Conservation (phyloP, 2,888 invertebrate species). For the Drosophila suboccidentalis region DNA sequence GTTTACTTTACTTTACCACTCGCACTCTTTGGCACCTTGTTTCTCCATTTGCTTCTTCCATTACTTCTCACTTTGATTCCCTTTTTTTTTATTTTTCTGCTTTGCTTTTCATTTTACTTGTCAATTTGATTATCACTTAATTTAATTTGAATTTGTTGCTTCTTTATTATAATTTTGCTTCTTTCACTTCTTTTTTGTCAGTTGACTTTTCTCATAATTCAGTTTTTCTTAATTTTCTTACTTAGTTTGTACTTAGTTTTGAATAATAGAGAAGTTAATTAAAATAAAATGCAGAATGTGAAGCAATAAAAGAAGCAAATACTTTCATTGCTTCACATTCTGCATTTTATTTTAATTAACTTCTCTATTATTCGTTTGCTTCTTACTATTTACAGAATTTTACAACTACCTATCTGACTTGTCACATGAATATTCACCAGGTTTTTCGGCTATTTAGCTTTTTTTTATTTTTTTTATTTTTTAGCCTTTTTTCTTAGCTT, state of each 20-base stretch:
- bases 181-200: neutral
- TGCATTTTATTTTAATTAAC: neutral
- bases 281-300: no score
- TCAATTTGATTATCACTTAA: no score
- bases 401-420: no score
- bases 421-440: no score
- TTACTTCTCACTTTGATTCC: neutral
- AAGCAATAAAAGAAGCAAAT: no score
- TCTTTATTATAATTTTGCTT: neutral
- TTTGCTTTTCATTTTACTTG: neutral
- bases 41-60: neutral
- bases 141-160: neutral
- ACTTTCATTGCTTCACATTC: no score
- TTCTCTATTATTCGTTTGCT: neutral
- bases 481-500: no score
- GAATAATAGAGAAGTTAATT: no score
- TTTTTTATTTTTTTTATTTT: no score
- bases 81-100: neutral
- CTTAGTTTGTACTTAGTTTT: no score
- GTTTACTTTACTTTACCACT: neutral
- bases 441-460: no score
- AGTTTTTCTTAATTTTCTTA: no score
- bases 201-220: neutral
- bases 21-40: neutral
- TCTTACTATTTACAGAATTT: neutral